These are phyloP conservation scores for Lepidocyrtinus sp. DNA, from an alignment of 2,888 invertebrate species.

Conservation along the genomic window DNA sequence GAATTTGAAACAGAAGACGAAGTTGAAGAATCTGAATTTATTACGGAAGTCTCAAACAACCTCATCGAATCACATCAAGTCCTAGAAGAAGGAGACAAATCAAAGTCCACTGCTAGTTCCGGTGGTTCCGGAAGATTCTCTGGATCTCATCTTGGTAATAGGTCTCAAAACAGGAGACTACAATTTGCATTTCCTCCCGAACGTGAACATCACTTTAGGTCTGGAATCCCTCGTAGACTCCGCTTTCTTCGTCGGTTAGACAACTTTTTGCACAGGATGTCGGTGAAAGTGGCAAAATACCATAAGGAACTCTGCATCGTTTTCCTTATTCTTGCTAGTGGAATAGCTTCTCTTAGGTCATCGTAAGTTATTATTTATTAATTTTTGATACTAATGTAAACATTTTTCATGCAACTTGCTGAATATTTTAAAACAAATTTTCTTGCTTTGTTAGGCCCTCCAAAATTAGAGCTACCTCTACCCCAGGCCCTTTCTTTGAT, in stretches of 20 bases:
- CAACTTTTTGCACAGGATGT: slow-evolving; percentile 57
- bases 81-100: not conserved
- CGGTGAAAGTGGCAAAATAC: slow-evolving; percentile 57
- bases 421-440: not conserved
- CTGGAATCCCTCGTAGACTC: not conserved
- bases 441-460: slow-evolving; percentile 51
- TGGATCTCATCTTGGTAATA: too few relatives aligned
- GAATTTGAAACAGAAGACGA: slow-evolving; percentile 52
- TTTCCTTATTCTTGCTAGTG: slow-evolving; percentile 66
- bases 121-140: not conserved
- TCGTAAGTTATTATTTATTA: slow-evolving; percentile 53
- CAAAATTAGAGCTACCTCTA: slow-evolving; percentile 63
- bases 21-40: not conserved
- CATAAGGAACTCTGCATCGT: slow-evolving; percentile 67
- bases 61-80: too few relatives aligned
- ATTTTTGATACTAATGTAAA: slow-evolving; percentile 6
- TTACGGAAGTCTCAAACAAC: not conserved
- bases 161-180: too few relatives aligned
- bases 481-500: slow-evolving; percentile 67
- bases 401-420: not conserved
- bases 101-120: not conserved
- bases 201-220: not conserved
- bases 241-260: slow-evolving; percentile 42
- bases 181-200: not conserved
- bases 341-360: slow-evolving; percentile 61